Base-by-base conservation (phyloP, 1,140 invertebrate species). In the Drosophila orena region DNA sequence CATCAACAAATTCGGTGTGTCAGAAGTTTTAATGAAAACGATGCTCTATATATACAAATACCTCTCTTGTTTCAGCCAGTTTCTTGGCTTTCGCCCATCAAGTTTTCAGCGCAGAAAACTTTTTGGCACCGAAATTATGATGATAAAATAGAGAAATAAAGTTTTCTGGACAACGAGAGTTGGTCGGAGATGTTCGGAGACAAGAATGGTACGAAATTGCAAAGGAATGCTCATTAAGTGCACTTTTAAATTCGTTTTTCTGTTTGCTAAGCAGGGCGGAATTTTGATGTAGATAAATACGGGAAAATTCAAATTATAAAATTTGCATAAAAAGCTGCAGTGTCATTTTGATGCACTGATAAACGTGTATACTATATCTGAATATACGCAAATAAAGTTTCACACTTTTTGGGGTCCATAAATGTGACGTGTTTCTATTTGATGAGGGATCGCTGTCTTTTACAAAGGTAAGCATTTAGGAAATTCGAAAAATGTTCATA, bases 1-100 rank as follows among this genome's bases (percentile, higher is more conserved):
- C 66, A 70, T 69, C 66, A 57, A 70, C 68, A 68, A 71, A 70
- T 70, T 57, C 43, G 78, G 71, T 81, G 55, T 73, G 73, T 72
- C 58, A 71, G 47, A 81, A 81, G 47, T 81, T 81, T 81, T 81
- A 81, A 81, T 81, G 79, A 77, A 81, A 81, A 57, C 68, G 65
- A 52, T 66, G 34, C 42, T 35, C 44, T 47, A 37, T 68, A 30
- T 11, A 37, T 35, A 40, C 55, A 58, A 42, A 44, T 43, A 4
- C 27, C 3, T 42, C 15, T 52, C 34, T 27, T 35, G 56, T 68
- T 43, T 8, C 50, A 58, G 47, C 27, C 20, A 37, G 56, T 54
- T 54, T 40, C 30, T 70, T 73, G 50, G 49, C 35, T 58, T 50
- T 46, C 37, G 65, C 17, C 55, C 44, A 74, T 38, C 69, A 74